Conservation (phyloP, 2,888 invertebrate species). For the Brenthis hecate region DNA sequence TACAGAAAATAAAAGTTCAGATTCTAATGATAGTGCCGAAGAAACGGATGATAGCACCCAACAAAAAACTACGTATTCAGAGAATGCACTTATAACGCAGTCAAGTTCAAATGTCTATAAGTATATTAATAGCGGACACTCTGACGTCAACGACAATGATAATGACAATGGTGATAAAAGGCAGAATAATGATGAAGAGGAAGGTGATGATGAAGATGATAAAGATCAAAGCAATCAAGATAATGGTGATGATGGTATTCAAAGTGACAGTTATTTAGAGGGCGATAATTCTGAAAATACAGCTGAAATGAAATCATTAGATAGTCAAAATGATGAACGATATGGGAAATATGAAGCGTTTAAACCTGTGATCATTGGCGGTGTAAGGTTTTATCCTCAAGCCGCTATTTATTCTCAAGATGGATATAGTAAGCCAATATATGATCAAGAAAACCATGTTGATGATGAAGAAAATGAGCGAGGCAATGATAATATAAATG, state of each 20-base stretch:
- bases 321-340: constrained; percentile 43
- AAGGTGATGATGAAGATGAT: constrained; percentile 41
- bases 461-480: constrained; percentile 23
- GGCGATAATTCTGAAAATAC: constrained; percentile 23
- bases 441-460: constrained; percentile 30
- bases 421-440: constrained; percentile 41
- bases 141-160: constrained; percentile 37
- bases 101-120: constrained; percentile 59
- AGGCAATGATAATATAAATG: constrained; percentile 17
- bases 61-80: constrained; percentile 39
- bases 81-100: constrained; percentile 52
- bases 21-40: constrained; percentile 51
- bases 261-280: constrained; percentile 17
- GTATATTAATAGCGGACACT: constrained; percentile 51
- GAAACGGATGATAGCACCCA: constrained; percentile 43
- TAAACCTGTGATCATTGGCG: constrained; percentile 53
- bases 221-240: constrained; percentile 32
- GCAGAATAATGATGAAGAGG: constrained; percentile 41
- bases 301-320: constrained; percentile 37
- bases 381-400: constrained; percentile 54
- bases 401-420: constrained; percentile 50
- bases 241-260: constrained; percentile 39
- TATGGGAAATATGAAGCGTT: constrained; percentile 54
- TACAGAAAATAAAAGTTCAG: constrained; percentile 36
- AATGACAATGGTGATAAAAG: constrained; percentile 43